These are phyloP conservation scores for Pterocles orientalis DNA, from an alignment of 2,113 vertebrate species.

Conservation along the genomic window DNA sequence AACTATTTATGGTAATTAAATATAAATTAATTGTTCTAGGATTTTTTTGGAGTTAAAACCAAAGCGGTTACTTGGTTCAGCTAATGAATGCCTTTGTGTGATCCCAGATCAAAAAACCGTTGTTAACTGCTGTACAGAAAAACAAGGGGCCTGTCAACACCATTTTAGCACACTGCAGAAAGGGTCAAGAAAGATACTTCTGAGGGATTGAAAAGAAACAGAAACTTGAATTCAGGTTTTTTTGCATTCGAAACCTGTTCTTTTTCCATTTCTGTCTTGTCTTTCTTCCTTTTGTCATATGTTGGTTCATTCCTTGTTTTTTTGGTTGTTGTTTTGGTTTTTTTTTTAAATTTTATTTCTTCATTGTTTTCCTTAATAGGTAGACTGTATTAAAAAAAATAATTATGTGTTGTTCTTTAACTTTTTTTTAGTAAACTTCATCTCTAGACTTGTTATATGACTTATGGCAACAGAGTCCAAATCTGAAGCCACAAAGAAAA, in stretches of 20 bases:
- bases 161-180: not conserved
- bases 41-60: not conserved
- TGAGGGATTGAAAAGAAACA: not conserved
- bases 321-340: too few relatives aligned
- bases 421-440: not conserved
- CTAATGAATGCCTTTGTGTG: constrained; percentile 23
- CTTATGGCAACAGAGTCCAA: not conserved
- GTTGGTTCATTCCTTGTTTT: too few relatives aligned
- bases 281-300: not conserved
- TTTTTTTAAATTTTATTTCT: not conserved
- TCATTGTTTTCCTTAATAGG: not conserved
- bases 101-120: not conserved
- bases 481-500: not conserved
- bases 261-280: not conserved
- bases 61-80: constrained; percentile 20
- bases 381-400: not conserved
- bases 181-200: not conserved
- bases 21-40: constrained; percentile 35
- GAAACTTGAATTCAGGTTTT: not conserved
- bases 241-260: accelerated
- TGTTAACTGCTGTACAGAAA: not conserved
- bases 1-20: constrained; percentile 43
- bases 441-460: not conserved
- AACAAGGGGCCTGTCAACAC: not conserved
- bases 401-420: not conserved